A percentile compares a stretch with the other conserved stretches of the same genome.
Evolutionary conservation across 2,113 vertebrate species (phyloP).

Genomic region (Sula dactylatra): DNA sequence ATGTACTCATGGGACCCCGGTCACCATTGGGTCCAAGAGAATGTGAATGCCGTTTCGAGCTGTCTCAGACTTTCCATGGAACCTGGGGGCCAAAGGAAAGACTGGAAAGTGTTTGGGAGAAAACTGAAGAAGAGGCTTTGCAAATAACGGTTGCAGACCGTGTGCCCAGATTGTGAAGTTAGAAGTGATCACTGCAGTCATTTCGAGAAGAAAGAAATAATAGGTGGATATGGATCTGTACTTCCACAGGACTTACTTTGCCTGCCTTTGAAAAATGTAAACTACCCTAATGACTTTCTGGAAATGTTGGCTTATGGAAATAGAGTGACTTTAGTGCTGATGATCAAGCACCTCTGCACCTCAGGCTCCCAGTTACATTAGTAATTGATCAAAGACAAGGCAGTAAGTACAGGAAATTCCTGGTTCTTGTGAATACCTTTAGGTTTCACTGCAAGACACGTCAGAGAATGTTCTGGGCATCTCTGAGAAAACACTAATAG

Average conservation of each 20-base stretch:
- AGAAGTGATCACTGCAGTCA: neutral
- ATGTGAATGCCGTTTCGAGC: neutral
- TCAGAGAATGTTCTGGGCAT: neutral
- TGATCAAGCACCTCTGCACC: neutral
- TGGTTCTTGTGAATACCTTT: neutral
- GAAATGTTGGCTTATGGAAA: neutral
- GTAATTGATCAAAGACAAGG: conserved; percentile 12
- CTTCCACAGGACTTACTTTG: neutral
- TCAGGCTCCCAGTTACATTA: neutral
- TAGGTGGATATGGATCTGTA: neutral
- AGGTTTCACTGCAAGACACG: neutral
- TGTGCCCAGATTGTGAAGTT: neutral
- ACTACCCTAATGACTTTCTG: neutral
- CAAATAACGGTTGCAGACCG: neutral
- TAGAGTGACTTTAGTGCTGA: neutral
- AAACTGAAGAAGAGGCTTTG: neutral
- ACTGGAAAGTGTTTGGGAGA: neutral
- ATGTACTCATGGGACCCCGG: neutral
- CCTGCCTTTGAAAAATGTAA: neutral
- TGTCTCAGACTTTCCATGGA: neutral
- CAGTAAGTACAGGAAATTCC: neutral
- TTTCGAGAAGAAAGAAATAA: neutral
- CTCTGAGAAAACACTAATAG: neutral
- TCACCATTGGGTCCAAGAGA: neutral
- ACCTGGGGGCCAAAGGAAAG: neutral